Evolutionary conservation across 2,888 invertebrate genomes (phyloP), one percentile per base, ranked within the genome.

Genomic region (Caenorhabditis japonica): DNA sequence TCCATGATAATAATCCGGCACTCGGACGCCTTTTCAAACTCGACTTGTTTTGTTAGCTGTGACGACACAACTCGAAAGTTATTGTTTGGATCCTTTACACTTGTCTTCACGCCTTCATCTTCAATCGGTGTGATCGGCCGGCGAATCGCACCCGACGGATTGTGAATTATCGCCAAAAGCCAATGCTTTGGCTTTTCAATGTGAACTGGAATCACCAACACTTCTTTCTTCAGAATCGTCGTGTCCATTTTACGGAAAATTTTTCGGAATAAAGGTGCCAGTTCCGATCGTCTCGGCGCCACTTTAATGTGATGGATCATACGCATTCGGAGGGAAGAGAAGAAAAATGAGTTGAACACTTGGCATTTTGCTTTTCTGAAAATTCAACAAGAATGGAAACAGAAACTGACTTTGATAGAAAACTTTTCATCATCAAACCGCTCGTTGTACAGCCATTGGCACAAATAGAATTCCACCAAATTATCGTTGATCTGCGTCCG

Each of bases 1-100:
- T 68, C 68, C 59, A 68, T 59, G n/a, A 68, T 52, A 1, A 68
- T 8, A 15, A 68, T 59, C 1, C 68, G 59, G n/a, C 59, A 59
- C 27, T 52, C 47, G 0, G 8, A 2, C 1, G 38, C 13, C 3
- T 52, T 19, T 27, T 66, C 56, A 15, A n/a, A 34, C 5, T 39
- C 8, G 5, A 23, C 60, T 25, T 15, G 15, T 4, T 38, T 38
- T 4, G 38, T 38, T 12, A 33, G n/a, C n/a, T n/a, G n/a, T n/a
- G n/a, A n/a, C n/a, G n/a, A n/a, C n/a, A n/a, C n/a, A n/a, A 43
- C 4, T 15, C 43, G 5, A 34, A 27, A 8, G 34, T n/a, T n/a
- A 17, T 30, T 15, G 15, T 5, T 8, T 1, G 1, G 38, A 41
- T 10, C n/a, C 13, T n/a, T 8, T 15, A 27, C 23, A 0, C 8